Evolutionary conservation across 2,113 vertebrate species (phyloP), one percentile per base, ranked within the genome.

Genomic region (Oplegnathus fasciatus): DNA sequence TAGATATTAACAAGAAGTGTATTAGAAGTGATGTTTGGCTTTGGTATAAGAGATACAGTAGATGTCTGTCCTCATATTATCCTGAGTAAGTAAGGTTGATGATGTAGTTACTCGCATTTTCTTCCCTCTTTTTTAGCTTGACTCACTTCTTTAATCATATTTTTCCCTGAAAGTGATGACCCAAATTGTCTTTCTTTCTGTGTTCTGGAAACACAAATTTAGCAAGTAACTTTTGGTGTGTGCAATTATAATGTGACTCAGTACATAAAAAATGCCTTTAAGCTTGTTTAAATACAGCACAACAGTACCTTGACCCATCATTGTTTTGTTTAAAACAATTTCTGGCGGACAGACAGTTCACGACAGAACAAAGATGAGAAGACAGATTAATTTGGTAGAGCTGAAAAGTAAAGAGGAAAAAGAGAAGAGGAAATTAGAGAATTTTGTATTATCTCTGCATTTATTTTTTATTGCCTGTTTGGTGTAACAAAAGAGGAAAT

Each of bases 401-500:
- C 15, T 34, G 42, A 54, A n/a, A 34, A 62, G 62, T 44, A 52
- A 57, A 86, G 34, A 80, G 2, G 11, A 73, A 44, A 83, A 86
- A 69, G 13, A 66, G n/a, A 78, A 46, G 10, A 75, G 46, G 32
- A 76, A 86, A 86, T 42, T n/a, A 46, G 50, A 68, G 60, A 34
- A 32, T 10, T 76, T 76, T 75, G 24, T 68, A n/a, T 74, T 34
- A 42, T 62, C 48, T 65, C 18, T 50, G 30, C 22, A 42, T 82
- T 66, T 57, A 37, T 52, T 76, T 80, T 37, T 50, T 37, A 83
- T 57, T 83, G 42, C 73, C 34, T 57, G 66, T 84, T 75, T 48
- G 66, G 34, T 72, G 60, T 78, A 64, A 82, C 66, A 73, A 88
- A 73, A 78, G 50, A 46, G 55, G 62, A 78, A 86, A 72, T 48